Evolutionary conservation across 1,140 invertebrate species (phyloP).

Genomic region (Hyphantria cunea): DNA sequence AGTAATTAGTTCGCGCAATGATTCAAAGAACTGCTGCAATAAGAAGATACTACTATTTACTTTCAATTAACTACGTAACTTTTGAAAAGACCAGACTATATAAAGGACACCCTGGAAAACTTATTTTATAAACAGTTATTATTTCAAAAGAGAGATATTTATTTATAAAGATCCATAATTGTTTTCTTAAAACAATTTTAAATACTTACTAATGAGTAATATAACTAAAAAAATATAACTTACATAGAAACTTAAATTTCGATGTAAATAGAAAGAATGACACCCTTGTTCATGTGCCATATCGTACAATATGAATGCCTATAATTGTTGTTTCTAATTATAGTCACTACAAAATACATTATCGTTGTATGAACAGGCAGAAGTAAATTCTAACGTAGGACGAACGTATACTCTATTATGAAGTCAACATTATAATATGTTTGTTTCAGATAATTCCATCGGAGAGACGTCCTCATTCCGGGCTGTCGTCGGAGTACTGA

Average conservation of each 20-base stretch:
- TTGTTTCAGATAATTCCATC: constrained; percentile 38
- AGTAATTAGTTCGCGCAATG: constrained; percentile 33
- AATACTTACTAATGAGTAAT: no score
- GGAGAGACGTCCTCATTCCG: constrained; percentile 26
- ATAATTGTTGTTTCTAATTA: background rate
- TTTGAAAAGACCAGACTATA: background rate
- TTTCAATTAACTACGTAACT: constrained; percentile 8
- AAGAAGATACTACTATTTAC: constrained; percentile 21
- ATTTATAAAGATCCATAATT: no score
- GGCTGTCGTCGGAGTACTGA: constrained; percentile 23
- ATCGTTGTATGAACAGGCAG: background rate
- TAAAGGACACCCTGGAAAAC: background rate
- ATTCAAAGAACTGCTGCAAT: constrained; percentile 18
- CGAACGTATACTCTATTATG: constrained; percentile 17
- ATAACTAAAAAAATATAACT: no score
- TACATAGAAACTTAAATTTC: no score
- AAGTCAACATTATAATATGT: constrained; percentile 29
- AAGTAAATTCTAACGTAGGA: no score
- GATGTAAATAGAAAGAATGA: no score
- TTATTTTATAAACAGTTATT: no score
- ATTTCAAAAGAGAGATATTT: no score
- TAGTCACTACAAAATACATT: background rate
- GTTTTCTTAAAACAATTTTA: no score
- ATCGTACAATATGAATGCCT: no score
- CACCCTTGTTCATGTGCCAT: no score